Percentiles rank a stretch among this genome's conserved stretches.
phyloP scores from a whole-genome alignment of 2,797 vertebrate species.

The Dicrostonyx torquatus region DNA sequence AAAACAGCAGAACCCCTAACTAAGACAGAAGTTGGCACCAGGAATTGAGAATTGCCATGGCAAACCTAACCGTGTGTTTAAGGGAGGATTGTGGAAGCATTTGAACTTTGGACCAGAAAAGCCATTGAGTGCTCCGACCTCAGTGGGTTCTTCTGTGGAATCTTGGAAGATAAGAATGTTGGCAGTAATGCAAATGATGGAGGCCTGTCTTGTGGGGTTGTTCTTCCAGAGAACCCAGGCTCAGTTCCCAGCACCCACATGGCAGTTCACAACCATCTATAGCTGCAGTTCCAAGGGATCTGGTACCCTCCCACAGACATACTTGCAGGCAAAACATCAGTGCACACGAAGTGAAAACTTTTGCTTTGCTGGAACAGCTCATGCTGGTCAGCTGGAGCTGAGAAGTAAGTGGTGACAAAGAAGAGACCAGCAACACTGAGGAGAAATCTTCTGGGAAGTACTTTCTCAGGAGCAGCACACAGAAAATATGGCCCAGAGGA shows the following conservation, averaged over 20 bases:
- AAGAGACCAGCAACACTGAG: not conserved
- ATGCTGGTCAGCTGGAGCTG: not conserved
- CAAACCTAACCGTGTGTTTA: not conserved
- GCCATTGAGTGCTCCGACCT: not conserved
- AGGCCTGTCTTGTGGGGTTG: not conserved
- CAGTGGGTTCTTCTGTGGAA: not conserved
- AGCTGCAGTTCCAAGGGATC: no score
- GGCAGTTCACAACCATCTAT: not conserved
- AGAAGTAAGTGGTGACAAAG: not conserved
- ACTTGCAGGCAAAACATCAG: not conserved
- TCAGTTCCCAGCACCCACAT: not conserved
- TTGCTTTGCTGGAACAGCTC: not conserved
- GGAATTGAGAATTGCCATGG: not conserved
- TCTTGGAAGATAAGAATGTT: not conserved
- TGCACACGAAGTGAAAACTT: not conserved
- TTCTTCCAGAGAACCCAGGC: not conserved
- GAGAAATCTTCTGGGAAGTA: not conserved
- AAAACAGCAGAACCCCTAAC: not conserved
- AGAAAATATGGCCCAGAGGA: not conserved
- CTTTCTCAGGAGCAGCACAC: not conserved
- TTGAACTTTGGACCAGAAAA: not conserved
- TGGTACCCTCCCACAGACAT: no score
- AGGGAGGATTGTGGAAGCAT: not conserved
- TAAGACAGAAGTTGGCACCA: not conserved
- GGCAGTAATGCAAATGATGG: not conserved